These are phyloP conservation scores for Bettongia penicillata DNA, from an alignment of 2,113 vertebrate genomes.

Conservation along the genomic window DNA sequence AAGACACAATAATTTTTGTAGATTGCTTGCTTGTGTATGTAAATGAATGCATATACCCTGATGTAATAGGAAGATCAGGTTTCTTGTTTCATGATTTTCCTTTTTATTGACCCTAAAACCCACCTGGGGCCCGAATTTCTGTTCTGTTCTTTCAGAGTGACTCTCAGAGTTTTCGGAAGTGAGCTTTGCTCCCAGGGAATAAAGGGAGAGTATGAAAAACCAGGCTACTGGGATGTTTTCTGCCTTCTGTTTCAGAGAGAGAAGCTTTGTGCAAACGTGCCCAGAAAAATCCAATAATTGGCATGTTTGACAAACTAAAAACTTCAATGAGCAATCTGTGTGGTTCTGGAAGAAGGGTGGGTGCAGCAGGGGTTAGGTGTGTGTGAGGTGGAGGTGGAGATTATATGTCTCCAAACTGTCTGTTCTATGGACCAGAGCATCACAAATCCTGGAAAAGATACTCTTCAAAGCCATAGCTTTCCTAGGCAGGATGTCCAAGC, in stretches of 20 bases:
- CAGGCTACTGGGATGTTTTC: slow-evolving; percentile 34
- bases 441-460: not conserved
- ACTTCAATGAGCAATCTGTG: too few species aligned
- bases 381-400: not conserved
- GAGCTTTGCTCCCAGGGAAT: not conserved
- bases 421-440: fast-evolving
- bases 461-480: not conserved
- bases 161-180: not conserved
- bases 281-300: slow-evolving; percentile 21
- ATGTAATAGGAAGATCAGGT: not conserved
- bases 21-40: not conserved
- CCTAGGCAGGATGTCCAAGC: too few species aligned
- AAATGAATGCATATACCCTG: not conserved
- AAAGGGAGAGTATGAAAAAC: not conserved
- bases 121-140: not conserved
- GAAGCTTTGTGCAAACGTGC: not conserved
- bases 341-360: not conserved
- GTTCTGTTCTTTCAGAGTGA: not conserved
- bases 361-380: fast-evolving
- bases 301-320: not conserved
- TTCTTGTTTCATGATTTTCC: slow-evolving; percentile 19
- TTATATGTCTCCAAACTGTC: not conserved
- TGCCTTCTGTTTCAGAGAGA: slow-evolving; percentile 21
- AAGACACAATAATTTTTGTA: not conserved
- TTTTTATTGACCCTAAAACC: not conserved